These are phyloP conservation scores for Poliocrania exsul DNA, from an alignment of 2,797 vertebrate genomes.

Conservation along the genomic window DNA sequence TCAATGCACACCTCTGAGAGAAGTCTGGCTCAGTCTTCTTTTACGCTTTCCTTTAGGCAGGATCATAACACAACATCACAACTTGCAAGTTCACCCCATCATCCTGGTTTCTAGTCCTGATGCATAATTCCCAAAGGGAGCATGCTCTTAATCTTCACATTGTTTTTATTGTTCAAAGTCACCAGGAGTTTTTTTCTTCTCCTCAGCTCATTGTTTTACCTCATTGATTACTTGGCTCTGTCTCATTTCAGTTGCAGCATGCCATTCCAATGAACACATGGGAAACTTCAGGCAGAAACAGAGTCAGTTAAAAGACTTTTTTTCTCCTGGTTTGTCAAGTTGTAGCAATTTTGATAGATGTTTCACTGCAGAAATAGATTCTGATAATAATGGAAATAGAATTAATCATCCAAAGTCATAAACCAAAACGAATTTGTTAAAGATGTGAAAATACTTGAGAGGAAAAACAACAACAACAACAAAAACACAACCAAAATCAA, in stretches of 20 bases:
- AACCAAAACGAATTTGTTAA: neutral
- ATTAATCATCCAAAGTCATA: neutral
- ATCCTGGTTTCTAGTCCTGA: neutral
- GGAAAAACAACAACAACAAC: neutral
- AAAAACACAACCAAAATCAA: too few species aligned
- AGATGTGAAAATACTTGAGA: neutral
- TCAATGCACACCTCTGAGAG: neutral
- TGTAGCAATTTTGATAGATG: neutral
- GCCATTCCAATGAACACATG: neutral
- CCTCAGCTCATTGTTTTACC: accelerated
- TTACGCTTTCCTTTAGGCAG: neutral
- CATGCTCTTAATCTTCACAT: neutral
- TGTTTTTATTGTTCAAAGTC: neutral
- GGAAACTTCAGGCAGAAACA: neutral
- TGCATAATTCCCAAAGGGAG: neutral
- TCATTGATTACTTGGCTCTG: neutral
- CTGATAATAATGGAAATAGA: neutral
- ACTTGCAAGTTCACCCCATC: neutral
- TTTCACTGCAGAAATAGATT: neutral
- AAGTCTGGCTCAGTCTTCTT: neutral
- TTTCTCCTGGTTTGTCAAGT: neutral
- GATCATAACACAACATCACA: neutral
- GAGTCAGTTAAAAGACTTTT: neutral
- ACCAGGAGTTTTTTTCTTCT: neutral
- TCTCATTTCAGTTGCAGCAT: neutral